Conservation (phyloP, 1,140 invertebrate species). For the Neomicropteryx cornuta region DNA sequence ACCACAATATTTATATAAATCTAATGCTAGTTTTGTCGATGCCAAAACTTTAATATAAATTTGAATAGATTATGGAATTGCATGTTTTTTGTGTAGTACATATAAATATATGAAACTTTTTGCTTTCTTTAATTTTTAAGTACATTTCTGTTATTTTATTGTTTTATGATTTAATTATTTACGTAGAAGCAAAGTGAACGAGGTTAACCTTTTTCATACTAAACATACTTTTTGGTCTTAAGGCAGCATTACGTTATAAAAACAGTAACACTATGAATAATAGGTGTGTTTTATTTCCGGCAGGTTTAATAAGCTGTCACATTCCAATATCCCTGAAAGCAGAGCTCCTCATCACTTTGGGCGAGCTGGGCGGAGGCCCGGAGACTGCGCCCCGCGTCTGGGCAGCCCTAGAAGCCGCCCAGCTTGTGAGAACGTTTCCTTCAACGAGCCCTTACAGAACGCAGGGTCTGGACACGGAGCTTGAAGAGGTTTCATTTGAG, state of each 20-base stretch:
- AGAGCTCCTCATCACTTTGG: conserved; percentile 63
- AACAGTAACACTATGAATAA: not conserved
- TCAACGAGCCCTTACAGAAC: conserved; percentile 51
- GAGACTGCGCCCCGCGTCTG: conserved; percentile 70
- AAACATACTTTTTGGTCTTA: too few relatives aligned
- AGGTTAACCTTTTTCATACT: too few relatives aligned
- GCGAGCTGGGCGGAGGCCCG: conserved; percentile 61
- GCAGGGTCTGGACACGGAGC: conserved; percentile 55
- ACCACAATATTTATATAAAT: too few relatives aligned
- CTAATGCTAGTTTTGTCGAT: too few relatives aligned
- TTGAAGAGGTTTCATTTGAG: conserved; percentile 53
- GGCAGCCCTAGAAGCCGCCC: conserved; percentile 77
- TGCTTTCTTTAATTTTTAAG: too few relatives aligned
- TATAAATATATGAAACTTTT: too few relatives aligned
- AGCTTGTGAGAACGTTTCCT: conserved; percentile 64
- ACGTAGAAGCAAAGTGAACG: too few relatives aligned
- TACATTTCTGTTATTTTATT: too few relatives aligned
- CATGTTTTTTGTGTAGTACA: too few relatives aligned
- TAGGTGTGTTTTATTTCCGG: not conserved
- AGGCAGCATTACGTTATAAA: not conserved
- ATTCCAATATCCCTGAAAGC: conserved; percentile 79
- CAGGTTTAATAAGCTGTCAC: conserved; percentile 72
- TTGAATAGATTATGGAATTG: too few relatives aligned
- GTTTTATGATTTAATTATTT: too few relatives aligned
- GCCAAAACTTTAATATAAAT: too few relatives aligned